Conservation (phyloP, 2,113 vertebrate species). For the Dendrocopos noguchii region DNA sequence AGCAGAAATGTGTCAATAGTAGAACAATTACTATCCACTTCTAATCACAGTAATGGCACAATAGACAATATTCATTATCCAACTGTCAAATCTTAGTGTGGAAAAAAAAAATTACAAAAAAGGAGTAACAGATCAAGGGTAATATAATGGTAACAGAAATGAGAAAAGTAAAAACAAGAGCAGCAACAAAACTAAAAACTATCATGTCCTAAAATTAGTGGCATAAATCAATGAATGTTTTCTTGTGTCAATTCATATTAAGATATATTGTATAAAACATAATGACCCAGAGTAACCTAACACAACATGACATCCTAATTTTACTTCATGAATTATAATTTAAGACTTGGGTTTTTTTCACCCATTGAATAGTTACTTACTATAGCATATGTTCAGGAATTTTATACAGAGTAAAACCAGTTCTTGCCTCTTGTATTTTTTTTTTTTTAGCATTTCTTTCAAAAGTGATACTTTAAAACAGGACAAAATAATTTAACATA, state of each 20-base stretch:
- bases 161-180: slow-evolving; percentile 7
- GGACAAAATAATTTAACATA: neutral
- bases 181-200: neutral
- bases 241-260: slow-evolving; percentile 76
- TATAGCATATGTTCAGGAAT: neutral
- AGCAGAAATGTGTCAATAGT: slow-evolving; percentile 67
- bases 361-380: neutral
- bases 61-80: slow-evolving; percentile 76
- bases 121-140: slow-evolving; percentile 66
- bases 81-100: slow-evolving; percentile 69
- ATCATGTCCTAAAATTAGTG: slow-evolving; percentile 69
- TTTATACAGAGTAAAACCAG: neutral
- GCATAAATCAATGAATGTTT: slow-evolving; percentile 74
- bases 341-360: slow-evolving; percentile 42
- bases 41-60: slow-evolving; percentile 69
- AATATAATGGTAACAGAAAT: slow-evolving; percentile 28
- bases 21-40: slow-evolving; percentile 59
- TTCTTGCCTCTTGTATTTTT: neutral
- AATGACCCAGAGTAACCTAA: slow-evolving; percentile 59
- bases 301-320: slow-evolving; percentile 56
- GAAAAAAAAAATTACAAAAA: slow-evolving; percentile 62
- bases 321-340: slow-evolving; percentile 58
- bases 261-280: slow-evolving; percentile 55
- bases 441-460: neutral
- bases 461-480: neutral